These are phyloP conservation scores for Microtus montanus DNA, from an alignment of 2,113 vertebrate genomes.

Conservation along the genomic window DNA sequence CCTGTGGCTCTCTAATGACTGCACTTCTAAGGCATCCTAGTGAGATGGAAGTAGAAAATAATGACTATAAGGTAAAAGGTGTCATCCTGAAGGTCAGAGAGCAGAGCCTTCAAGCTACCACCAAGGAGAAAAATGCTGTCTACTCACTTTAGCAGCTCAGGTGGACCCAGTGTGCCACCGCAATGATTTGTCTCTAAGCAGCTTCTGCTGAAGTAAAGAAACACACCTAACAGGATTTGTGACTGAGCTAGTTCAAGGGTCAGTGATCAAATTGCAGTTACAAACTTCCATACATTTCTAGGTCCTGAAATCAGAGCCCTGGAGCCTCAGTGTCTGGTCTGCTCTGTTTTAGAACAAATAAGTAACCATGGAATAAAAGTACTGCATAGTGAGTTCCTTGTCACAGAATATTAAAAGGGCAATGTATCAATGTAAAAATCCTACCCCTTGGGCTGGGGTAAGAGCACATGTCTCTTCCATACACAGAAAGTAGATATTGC, in stretches of 20 bases:
- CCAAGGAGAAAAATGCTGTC: slow-evolving; percentile 33
- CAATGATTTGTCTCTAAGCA: slow-evolving; percentile 66
- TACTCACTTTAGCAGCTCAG: neutral
- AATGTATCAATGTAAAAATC: neutral
- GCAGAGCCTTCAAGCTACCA: neutral
- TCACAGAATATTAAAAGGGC: neutral
- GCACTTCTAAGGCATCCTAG: slow-evolving; percentile 39
- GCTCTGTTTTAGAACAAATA: neutral
- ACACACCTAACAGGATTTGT: neutral
- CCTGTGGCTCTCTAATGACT: slow-evolving; percentile 65
- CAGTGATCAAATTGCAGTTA: slow-evolving; percentile 39
- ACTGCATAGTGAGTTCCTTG: neutral
- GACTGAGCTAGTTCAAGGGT: slow-evolving; percentile 1
- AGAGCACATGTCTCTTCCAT: neutral
- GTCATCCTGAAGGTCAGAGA: slow-evolving; percentile 66
- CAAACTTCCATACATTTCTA: slow-evolving; percentile 5
- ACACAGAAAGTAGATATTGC: neutral
- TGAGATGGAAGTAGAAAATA: slow-evolving; percentile 66
- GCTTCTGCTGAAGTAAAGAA: slow-evolving; percentile 54
- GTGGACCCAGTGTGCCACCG: slow-evolving; percentile 39
- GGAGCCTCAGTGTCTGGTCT: neutral
- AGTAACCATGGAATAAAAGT: neutral
- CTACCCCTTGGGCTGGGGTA: neutral
- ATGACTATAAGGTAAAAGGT: slow-evolving; percentile 51
- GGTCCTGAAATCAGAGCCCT: slow-evolving; percentile 20